These are phyloP conservation scores for Luffia ferchaultella DNA, from an alignment of 2,888 invertebrate genomes.

Conservation along the genomic window DNA sequence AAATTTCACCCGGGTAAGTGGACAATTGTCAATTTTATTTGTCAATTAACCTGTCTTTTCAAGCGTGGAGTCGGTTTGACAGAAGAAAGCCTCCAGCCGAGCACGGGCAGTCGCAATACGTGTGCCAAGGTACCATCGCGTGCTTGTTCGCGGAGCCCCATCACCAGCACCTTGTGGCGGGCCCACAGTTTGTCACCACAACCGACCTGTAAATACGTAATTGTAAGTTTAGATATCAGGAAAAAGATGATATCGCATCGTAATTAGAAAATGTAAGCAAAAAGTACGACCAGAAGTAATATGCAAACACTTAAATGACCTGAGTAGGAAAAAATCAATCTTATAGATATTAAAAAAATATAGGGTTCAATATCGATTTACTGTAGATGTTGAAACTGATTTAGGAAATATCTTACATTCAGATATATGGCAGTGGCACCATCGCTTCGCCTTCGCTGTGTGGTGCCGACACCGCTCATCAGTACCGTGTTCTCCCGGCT, in stretches of 20 bases:
- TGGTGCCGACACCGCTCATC: slow-evolving; percentile 39
- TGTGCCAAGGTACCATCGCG: slow-evolving; percentile 76
- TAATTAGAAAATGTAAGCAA: too few species aligned
- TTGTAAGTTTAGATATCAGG: background rate
- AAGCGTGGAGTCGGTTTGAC: slow-evolving; percentile 35
- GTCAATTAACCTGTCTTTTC: slow-evolving; percentile 44
- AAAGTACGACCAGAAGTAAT: too few species aligned
- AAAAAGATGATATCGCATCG: background rate
- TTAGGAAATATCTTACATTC: slow-evolving; percentile 51
- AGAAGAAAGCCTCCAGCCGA: slow-evolving; percentile 73
- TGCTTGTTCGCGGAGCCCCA: slow-evolving; percentile 73
- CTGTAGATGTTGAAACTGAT: too few species aligned
- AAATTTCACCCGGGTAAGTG: too few species aligned
- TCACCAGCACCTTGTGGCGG: slow-evolving; percentile 72
- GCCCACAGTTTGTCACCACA: slow-evolving; percentile 76
- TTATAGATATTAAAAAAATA: too few species aligned
- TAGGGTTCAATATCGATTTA: too few species aligned
- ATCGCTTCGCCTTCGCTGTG: slow-evolving; percentile 34
- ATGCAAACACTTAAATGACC: too few species aligned
- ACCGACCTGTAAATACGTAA: slow-evolving; percentile 69
- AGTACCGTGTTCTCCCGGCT: slow-evolving; percentile 35
- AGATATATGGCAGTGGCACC: slow-evolving; percentile 52
- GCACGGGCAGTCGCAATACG: slow-evolving; percentile 72
- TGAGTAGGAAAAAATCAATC: too few species aligned
- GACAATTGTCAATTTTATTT: too few species aligned